Conservation (phyloP, 2,797 vertebrate species). For the Menidia menidia region DNA sequence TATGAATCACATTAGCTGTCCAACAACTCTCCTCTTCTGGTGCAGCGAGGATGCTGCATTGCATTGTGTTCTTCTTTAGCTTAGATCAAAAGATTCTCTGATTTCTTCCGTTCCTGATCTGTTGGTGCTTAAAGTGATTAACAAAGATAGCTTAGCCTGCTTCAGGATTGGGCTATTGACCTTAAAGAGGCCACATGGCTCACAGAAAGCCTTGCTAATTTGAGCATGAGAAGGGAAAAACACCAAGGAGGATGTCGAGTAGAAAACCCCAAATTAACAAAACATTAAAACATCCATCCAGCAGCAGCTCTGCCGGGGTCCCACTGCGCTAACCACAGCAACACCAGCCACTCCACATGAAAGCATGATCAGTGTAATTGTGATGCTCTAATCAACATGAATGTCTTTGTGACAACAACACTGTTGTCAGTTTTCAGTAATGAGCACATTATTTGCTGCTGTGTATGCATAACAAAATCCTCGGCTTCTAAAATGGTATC, state of each 20-base stretch:
- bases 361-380: slow-evolving; percentile 1
- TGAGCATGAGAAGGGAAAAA: slow-evolving; percentile 5
- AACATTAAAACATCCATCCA: background rate
- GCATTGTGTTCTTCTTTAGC: slow-evolving; percentile 1
- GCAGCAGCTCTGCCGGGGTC: background rate
- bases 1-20: background rate
- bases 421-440: background rate
- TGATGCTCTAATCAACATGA: slow-evolving; percentile 18
- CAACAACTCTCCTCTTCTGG: background rate
- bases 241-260: background rate
- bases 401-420: slow-evolving; percentile 2
- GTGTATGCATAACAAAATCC: slow-evolving; percentile 1
- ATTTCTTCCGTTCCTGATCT: slow-evolving; percentile 6
- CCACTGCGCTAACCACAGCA: background rate
- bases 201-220: background rate
- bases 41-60: background rate
- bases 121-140: slow-evolving; percentile 17
- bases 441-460: background rate
- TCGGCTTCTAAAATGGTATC: background rate
- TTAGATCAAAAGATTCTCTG: slow-evolving; percentile 25
- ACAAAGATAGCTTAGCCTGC: background rate
- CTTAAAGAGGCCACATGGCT: slow-evolving; percentile 17
- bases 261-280: background rate
- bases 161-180: background rate
- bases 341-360: slow-evolving; percentile 2